Base-by-base conservation (phyloP, 2,113 vertebrate species). In the Coracopsis vasa region DNA sequence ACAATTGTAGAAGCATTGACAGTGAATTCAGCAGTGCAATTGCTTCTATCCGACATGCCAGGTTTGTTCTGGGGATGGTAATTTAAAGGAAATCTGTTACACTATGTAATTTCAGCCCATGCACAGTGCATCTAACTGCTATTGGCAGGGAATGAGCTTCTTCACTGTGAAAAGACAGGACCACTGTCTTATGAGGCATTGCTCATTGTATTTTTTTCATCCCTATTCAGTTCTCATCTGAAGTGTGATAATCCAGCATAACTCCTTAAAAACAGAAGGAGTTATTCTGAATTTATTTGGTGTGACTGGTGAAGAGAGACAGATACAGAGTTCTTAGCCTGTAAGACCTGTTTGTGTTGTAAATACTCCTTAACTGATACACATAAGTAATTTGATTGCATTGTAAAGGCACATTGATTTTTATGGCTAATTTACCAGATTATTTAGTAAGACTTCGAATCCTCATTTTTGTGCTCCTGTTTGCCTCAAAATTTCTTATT, bases 1-100 rank as follows among this genome's bases (percentile, higher is more conserved):
- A 99, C 98, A 99, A 99, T 98, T 99, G 99, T 41, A 98, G 99
- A 95, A 99, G 99, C 98, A 99, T 99, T 2, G 99, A 99, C 98
- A 99, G 99, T 54, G 99, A 99, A 96, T 99, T 99, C 97, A 99
- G 99, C 91, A 99, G 98, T 0, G 99, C 99, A 66, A 99, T 99
- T 13, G 99, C 99, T 14, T 99, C 99, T 92, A 99, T 99, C 96
- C 98, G 99, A 87, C 99, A 99, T 0, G 99, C 99, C 97, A 99
- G 99, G 99, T 99, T 88, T 42, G 98, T 97, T 58, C 72, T 48
- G 90, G 37, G 35, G 6, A 6, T 35, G 37, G 37, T 5, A 19
- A 21, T 69, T 42, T 31, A n/a, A n/a, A 9, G 7, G 74, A 64
- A 51, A 13, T 23, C 61, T 56, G 29, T 56, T 61, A 24, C 2